These are phyloP conservation scores for Micronycteris hirsuta DNA, from an alignment of 2,113 vertebrate species.

Conservation along the genomic window DNA sequence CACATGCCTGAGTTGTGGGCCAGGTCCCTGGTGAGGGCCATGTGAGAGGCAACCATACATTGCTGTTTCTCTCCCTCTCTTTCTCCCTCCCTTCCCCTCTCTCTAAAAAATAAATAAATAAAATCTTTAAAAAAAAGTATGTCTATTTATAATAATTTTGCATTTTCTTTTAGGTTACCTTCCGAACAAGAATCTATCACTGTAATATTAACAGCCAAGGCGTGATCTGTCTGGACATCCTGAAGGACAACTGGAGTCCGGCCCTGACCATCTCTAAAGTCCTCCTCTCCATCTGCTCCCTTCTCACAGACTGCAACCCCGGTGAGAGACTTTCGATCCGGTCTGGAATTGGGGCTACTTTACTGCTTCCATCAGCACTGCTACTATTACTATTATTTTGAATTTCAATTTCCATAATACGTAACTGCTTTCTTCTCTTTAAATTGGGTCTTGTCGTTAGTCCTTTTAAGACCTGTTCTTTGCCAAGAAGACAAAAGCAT, in stretches of 20 bases:
- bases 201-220: conserved; percentile 99
- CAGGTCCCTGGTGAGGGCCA: no score
- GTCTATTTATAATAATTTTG: background rate
- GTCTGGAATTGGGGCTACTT: rapidly evolving
- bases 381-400: background rate
- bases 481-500: background rate
- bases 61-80: no score
- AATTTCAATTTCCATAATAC: conserved; percentile 1
- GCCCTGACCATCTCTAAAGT: conserved; percentile 97
- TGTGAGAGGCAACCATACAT: no score
- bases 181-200: conserved; percentile 97
- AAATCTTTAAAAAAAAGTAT: background rate
- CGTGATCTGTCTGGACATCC: conserved; percentile 97
- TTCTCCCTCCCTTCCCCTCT: no score
- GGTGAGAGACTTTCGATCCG: conserved; percentile 80
- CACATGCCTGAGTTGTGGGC: no score
- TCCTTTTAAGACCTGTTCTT: conserved; percentile 32
- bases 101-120: no score
- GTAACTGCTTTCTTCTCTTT: conserved; percentile 5
- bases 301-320: conserved; percentile 97
- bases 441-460: background rate
- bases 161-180: conserved; percentile 88
- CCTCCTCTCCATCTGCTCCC: conserved; percentile 97
- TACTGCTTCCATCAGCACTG: background rate
- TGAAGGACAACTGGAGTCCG: conserved; percentile 98